phyloP scores from a whole-genome alignment of 2,113 vertebrate genomes.

The Rhizomys pruinosus region DNA sequence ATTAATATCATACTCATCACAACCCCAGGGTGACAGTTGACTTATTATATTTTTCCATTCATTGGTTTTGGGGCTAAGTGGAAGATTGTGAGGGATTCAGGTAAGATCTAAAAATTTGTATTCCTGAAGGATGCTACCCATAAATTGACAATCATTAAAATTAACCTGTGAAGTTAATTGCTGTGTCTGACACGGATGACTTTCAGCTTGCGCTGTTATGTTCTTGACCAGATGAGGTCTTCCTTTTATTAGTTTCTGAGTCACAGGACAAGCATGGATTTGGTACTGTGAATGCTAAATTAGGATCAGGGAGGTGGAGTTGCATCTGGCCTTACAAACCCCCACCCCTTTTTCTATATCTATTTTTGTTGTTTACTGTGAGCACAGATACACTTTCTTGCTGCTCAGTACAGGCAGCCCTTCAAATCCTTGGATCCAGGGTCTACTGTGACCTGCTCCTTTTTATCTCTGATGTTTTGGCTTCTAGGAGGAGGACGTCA shows the following conservation, averaged over 20 bases:
- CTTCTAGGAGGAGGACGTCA: not conserved
- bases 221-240: slow-evolving; percentile 72
- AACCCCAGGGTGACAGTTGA: not conserved
- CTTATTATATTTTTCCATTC: slow-evolving; percentile 20
- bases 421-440: not conserved
- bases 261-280: slow-evolving; percentile 51
- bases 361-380: slow-evolving; percentile 44
- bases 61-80: not conserved
- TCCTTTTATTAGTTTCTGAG: slow-evolving; percentile 78
- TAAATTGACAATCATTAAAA: slow-evolving; percentile 70
- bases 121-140: slow-evolving; percentile 33
- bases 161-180: slow-evolving; percentile 72
- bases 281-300: slow-evolving; percentile 68
- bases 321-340: slow-evolving; percentile 52
- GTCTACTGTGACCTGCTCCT: not conserved
- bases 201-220: slow-evolving; percentile 50
- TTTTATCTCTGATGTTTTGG: not conserved
- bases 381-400: not conserved
- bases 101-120: slow-evolving; percentile 42
- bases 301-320: slow-evolving; percentile 30
- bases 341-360: not conserved
- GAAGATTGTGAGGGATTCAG: slow-evolving; percentile 32
- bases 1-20: not conserved
- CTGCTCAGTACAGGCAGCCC: not conserved
- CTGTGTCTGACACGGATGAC: slow-evolving; percentile 25